A percentile compares a stretch with the other conserved stretches of the same genome.
These are phyloP conservation scores for Hirundo rustica DNA, from an alignment of 2,797 vertebrate genomes.

Conservation along the genomic window DNA sequence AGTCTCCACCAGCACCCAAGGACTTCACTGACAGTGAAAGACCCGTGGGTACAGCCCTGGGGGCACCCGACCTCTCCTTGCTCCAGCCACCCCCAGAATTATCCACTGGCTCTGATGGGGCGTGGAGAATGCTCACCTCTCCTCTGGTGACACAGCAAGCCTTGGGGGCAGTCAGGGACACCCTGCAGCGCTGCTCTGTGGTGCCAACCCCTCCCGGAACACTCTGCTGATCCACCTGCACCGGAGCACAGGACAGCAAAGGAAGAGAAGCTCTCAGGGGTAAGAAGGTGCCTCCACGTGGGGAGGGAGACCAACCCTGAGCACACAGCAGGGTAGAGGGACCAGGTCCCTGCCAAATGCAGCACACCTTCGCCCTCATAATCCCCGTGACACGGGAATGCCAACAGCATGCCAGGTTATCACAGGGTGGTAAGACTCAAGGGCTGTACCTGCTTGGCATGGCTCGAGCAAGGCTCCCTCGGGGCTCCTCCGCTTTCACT, in stretches of 20 bases:
- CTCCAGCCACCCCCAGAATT: not conserved
- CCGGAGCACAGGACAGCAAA: accelerated
- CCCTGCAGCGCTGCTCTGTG: accelerated
- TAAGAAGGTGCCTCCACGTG: accelerated
- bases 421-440: not conserved
- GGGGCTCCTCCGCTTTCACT: constrained; percentile 27
- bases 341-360: not conserved
- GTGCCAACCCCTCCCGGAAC: not conserved
- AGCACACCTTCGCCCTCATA: not conserved
- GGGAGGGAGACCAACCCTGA: not conserved
- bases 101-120: accelerated
- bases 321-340: not conserved
- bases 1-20: not conserved
- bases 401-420: constrained; percentile 3
- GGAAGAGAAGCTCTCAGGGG: not conserved
- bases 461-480: constrained; percentile 34
- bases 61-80: accelerated
- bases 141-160: not conserved
- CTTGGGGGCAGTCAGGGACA: not conserved
- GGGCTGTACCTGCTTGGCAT: constrained; percentile 54
- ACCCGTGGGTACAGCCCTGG: accelerated
- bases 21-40: accelerated
- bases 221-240: not conserved
- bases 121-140: not conserved
- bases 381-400: not conserved